Evolutionary conservation across 1,140 invertebrate species (phyloP).

Genomic region (Sycobia sp.): DNA sequence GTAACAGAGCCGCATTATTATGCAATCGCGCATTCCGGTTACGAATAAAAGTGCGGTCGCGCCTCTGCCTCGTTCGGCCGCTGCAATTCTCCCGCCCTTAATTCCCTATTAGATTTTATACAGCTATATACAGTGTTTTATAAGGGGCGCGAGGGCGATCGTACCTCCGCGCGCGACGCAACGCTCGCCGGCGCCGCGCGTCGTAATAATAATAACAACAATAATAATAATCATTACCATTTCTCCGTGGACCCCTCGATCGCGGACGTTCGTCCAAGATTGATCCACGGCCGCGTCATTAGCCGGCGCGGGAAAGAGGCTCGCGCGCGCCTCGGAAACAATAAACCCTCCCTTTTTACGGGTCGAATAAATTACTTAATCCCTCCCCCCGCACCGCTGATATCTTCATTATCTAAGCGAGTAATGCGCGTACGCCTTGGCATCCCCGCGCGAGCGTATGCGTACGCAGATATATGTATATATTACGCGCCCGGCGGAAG

Average conservation of each 20-base stretch:
- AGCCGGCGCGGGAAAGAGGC: neutral
- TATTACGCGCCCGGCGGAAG: neutral
- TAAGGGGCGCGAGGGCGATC: neutral
- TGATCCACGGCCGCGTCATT: neutral
- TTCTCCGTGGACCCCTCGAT: neutral
- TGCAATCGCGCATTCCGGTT: neutral
- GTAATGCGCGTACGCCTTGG: constrained; percentile 21
- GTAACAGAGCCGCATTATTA: neutral
- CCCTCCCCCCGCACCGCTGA: neutral
- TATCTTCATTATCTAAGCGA: constrained; percentile 33
- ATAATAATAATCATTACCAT: too few relatives aligned
- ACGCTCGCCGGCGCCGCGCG: neutral
- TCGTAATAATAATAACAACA: constrained; percentile 13
- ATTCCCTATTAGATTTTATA: constrained; percentile 26
- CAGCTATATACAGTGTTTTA: neutral
- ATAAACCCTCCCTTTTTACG: neutral
- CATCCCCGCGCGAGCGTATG: neutral
- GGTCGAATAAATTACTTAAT: constrained; percentile 21
- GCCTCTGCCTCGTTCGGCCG: neutral
- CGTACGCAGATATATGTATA: neutral
- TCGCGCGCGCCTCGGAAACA: constrained; percentile 17
- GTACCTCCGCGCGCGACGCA: neutral
- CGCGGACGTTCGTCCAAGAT: neutral
- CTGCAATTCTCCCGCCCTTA: constrained; percentile 1
- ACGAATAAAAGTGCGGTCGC: neutral